phyloP scores from a whole-genome alignment of 2,113 vertebrate species.

The Nymphicus hollandicus region DNA sequence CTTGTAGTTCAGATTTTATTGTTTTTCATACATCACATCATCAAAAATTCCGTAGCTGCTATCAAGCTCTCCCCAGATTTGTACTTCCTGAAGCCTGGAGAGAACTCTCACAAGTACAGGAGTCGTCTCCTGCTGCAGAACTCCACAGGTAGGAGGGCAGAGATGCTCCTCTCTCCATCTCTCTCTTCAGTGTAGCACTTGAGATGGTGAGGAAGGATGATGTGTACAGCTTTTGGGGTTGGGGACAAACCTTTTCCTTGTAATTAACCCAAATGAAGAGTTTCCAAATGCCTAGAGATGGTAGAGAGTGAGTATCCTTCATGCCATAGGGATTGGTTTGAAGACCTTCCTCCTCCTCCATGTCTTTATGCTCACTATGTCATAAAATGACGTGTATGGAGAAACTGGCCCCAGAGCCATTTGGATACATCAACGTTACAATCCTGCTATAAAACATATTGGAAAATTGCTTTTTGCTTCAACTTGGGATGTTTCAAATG shows the following conservation, averaged over 20 bases:
- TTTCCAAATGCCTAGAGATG: not conserved
- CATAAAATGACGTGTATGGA: accelerated
- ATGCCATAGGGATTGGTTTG: not conserved
- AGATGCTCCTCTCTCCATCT: not conserved
- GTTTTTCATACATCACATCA: constrained; percentile 86
- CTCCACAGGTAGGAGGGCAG: constrained; percentile 82
- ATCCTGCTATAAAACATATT: not conserved
- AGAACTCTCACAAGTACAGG: constrained; percentile 79
- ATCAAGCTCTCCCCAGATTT: constrained; percentile 83
- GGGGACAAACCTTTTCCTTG: not conserved
- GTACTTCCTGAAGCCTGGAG: constrained; percentile 84
- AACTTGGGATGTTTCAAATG: not conserved
- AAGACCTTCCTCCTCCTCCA: not conserved
- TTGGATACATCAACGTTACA: not conserved
- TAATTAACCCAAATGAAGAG: not conserved
- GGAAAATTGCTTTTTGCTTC: not conserved
- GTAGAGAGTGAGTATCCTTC: not conserved
- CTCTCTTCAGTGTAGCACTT: not conserved
- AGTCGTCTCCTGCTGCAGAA: constrained; percentile 90
- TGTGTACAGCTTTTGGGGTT: not conserved
- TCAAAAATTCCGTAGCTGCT: constrained; percentile 84
- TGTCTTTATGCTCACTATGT: not conserved
- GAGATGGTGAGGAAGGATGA: not conserved
- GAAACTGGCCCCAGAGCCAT: not conserved
- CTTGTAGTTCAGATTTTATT: constrained; percentile 83